Conservation (phyloP, 2,113 vertebrate species). For the Lepisosteus oculatus region DNA sequence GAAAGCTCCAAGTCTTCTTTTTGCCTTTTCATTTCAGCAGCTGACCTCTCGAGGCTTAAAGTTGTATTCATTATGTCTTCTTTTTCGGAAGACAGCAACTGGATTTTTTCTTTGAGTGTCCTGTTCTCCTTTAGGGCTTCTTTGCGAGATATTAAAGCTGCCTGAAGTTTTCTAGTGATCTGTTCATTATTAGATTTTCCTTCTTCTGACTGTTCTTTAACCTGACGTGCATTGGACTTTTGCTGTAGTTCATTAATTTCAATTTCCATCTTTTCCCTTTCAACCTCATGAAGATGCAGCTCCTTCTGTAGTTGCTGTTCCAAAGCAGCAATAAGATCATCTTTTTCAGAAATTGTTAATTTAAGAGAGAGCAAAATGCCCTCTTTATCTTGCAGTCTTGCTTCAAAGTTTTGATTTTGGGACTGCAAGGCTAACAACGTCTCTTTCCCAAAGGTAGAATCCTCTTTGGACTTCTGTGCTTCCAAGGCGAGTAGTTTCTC, state of each 20-base stretch:
- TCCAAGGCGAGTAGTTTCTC: constrained; percentile 28
- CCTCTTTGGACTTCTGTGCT: constrained; percentile 16
- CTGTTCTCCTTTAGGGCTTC: constrained; percentile 73
- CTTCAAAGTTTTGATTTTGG: constrained; percentile 31
- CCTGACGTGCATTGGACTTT: constrained; percentile 40
- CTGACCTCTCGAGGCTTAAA: constrained; percentile 41
- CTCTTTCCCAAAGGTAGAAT: constrained; percentile 22
- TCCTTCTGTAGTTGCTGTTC: constrained; percentile 57
- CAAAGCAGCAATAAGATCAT: constrained; percentile 46
- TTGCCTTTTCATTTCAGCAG: constrained; percentile 48
- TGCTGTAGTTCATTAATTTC: constrained; percentile 45
- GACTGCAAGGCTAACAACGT: constrained; percentile 13
- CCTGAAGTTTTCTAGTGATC: constrained; percentile 77
- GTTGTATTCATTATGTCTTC: constrained; percentile 49
- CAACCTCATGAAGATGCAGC: constrained; percentile 35
- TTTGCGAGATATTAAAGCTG: constrained; percentile 78
- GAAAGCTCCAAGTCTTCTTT: constrained; percentile 46
- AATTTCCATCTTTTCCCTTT: constrained; percentile 38
- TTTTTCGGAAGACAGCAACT: constrained; percentile 48
- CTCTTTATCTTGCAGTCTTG: constrained; percentile 36
- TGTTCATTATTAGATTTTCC: constrained; percentile 49
- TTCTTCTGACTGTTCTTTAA: constrained; percentile 34
- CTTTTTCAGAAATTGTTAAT: constrained; percentile 40
- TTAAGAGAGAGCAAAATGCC: constrained; percentile 14
- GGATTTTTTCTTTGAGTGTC: constrained; percentile 58